These are phyloP conservation scores for Orthonyx spaldingii DNA, from an alignment of 2,113 vertebrate species.

Conservation along the genomic window DNA sequence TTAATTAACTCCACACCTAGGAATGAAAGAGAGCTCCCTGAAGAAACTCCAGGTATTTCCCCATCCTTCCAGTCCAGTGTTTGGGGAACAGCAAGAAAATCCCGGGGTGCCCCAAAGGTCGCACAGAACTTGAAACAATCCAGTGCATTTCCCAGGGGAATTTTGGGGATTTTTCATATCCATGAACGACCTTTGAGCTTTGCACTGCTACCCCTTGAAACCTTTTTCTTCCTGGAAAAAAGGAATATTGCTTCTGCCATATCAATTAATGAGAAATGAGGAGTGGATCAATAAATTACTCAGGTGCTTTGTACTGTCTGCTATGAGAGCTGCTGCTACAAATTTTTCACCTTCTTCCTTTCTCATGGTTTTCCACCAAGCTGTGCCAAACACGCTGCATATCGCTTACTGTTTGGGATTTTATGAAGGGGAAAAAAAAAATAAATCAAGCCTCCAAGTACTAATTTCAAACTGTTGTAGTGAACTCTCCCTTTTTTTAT, in stretches of 20 bases:
- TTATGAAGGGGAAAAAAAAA: neutral
- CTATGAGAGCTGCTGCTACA: neutral
- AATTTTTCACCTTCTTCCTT: neutral
- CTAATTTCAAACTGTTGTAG: conserved; percentile 71
- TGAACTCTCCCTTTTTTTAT: conserved; percentile 51
- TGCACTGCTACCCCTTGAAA: neutral
- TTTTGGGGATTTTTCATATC: neutral
- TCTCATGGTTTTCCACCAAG: conserved; percentile 25
- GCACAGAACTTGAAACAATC: neutral
- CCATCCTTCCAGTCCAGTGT: neutral
- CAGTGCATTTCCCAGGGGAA: neutral
- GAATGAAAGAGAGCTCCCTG: neutral
- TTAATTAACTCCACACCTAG: neutral
- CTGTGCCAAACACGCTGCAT: conserved; percentile 10
- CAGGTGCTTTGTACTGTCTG: neutral
- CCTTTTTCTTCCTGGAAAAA: neutral
- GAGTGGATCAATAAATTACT: neutral
- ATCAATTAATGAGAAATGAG: neutral
- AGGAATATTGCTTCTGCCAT: neutral
- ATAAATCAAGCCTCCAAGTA: conserved; percentile 14
- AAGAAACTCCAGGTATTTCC: neutral
- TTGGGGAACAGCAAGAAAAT: neutral
- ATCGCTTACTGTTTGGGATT: conserved; percentile 27
- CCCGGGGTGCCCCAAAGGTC: neutral
- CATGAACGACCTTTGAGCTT: neutral